Percentiles rank a stretch among this genome's conserved stretches.
Conservation (phyloP, 1,140 invertebrate genomes). For the Heliconius himera region DNA sequence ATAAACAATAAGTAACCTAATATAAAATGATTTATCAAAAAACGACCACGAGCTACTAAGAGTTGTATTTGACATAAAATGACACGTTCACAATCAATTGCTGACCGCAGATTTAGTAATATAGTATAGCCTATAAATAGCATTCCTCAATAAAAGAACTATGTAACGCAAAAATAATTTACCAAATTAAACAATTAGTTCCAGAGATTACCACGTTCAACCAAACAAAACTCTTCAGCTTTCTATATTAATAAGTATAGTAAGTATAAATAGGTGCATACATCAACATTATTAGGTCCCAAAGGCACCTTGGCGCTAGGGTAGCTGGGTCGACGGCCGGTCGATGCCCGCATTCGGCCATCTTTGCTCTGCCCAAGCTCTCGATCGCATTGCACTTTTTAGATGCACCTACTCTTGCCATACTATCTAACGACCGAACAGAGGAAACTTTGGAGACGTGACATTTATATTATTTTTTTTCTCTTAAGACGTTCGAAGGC, state of each 20-base stretch:
- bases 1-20: neutral
- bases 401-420: constrained; percentile 76
- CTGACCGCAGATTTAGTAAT: no score
- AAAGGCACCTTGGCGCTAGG: constrained; percentile 49
- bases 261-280: neutral
- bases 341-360: constrained; percentile 70
- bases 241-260: neutral
- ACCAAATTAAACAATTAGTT: no score
- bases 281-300: constrained; percentile 27
- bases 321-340: constrained; percentile 67
- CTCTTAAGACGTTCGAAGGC: neutral
- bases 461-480: neutral
- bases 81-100: no score
- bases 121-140: no score
- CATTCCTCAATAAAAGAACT: no score
- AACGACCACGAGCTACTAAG: no score
- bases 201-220: no score
- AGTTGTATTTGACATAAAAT: no score
- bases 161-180: no score
- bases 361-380: constrained; percentile 58
- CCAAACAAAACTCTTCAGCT: neutral
- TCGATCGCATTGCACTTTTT: constrained; percentile 79
- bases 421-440: constrained; percentile 77
- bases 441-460: constrained; percentile 45
- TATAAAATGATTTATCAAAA: no score